phyloP scores from a whole-genome alignment of 2,888 invertebrate species.

The Dichetophora obliterata region DNA sequence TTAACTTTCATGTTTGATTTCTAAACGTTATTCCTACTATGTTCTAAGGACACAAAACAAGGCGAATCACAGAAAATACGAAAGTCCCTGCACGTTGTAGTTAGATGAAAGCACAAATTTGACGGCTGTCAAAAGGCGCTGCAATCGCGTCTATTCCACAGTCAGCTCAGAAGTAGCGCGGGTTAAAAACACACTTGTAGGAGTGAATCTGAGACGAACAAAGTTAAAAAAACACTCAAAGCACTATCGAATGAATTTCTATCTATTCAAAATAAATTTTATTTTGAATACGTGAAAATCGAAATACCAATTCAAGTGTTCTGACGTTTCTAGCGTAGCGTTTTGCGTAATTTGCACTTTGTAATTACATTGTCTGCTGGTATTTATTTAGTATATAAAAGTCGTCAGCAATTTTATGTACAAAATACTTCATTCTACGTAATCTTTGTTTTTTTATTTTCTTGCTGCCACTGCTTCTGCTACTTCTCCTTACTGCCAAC shows the following conservation, averaged over 20 bases:
- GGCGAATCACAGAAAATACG: no score
- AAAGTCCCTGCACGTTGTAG: no score
- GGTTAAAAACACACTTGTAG: conserved; percentile 39
- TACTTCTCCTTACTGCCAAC: not conserved
- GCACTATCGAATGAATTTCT: not conserved
- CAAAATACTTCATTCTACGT: not conserved
- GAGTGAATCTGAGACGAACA: conserved; percentile 38
- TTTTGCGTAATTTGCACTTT: no score
- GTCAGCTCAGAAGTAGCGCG: conserved; percentile 28
- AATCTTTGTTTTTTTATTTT: not conserved
- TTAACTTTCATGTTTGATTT: conserved; percentile 15
- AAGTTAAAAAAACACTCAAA: not conserved
- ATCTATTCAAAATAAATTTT: no score
- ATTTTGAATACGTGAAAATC: not conserved
- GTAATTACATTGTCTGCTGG: no score
- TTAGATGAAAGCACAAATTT: not conserved
- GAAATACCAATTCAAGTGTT: not conserved
- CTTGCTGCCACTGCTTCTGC: not conserved
- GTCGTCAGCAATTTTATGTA: conserved; percentile 29
- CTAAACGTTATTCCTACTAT: not conserved
- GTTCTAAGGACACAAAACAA: not conserved
- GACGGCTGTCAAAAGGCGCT: conserved; percentile 39
- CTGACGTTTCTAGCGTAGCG: not conserved
- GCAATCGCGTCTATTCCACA: not conserved
- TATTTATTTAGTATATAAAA: not conserved